phyloP scores from a whole-genome alignment of 2,888 invertebrate genomes.

The Sicus ferrugineus region DNA sequence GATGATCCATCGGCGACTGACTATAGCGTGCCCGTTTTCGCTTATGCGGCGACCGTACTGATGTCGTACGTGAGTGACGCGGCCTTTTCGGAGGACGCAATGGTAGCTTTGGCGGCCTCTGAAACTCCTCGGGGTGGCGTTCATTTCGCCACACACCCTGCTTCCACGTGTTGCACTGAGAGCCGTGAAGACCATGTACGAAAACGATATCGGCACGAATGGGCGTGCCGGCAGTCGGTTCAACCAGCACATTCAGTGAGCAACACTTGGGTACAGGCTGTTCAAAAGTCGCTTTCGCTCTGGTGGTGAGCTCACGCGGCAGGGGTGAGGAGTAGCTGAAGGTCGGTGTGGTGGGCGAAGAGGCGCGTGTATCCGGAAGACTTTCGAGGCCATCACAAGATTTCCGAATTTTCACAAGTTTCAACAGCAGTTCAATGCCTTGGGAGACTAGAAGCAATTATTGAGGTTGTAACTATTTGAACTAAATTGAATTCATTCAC shows the following conservation, averaged over 20 bases:
- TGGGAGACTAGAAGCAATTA: slow-evolving; percentile 52
- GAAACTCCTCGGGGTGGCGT: slow-evolving; percentile 59
- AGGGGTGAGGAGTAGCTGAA: slow-evolving; percentile 39
- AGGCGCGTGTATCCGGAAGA: slow-evolving; percentile 49
- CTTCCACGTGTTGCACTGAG: slow-evolving; percentile 82
- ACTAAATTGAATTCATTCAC: too few species aligned
- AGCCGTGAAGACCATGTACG: slow-evolving; percentile 75
- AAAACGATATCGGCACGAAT: slow-evolving; percentile 77
- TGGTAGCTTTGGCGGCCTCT: slow-evolving; percentile 62
- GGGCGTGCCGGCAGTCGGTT: slow-evolving; percentile 57
- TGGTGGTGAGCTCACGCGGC: slow-evolving; percentile 43
- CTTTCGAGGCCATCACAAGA: slow-evolving; percentile 56
- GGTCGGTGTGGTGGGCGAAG: slow-evolving; percentile 30
- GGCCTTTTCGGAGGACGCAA: slow-evolving; percentile 61
- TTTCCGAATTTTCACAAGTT: slow-evolving; percentile 60
- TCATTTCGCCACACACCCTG: slow-evolving; percentile 74
- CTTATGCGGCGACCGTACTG: slow-evolving; percentile 55
- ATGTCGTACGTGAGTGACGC: slow-evolving; percentile 56
- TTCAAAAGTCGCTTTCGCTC: slow-evolving; percentile 36
- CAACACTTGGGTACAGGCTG: slow-evolving; percentile 55
- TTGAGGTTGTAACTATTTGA: too few species aligned
- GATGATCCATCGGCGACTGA: slow-evolving; percentile 38
- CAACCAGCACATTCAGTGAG: slow-evolving; percentile 59
- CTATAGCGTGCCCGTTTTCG: slow-evolving; percentile 57
- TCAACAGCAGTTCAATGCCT: slow-evolving; percentile 60